Evolutionary conservation across 2,888 invertebrate genomes (phyloP), one percentile per base, ranked within the genome.

Genomic region (Panzeria rudis): DNA sequence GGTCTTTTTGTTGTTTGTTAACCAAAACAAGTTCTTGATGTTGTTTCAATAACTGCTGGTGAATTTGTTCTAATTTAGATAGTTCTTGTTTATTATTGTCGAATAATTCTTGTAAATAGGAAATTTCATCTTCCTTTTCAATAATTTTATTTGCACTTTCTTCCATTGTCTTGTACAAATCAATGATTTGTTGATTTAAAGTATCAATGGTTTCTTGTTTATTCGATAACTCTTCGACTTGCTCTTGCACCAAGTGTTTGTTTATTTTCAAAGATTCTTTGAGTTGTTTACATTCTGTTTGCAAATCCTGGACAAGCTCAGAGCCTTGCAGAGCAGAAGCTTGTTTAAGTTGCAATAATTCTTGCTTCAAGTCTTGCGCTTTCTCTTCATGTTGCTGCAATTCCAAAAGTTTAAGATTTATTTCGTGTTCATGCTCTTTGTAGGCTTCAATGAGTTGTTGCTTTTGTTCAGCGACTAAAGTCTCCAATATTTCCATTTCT

Each of bases 141-240:
- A 93, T 91, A 35, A 93, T 89, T 73, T 92, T 89, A 50, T 92
- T 93, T 76, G 94, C 93, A 88, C 94, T 93, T 84, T 94, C 94
- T 71, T 93, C 91, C 84, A 96, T 91, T 86, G 93, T 94, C 56
- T 93, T 93, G 84, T 95, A 95, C 86, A 96, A 91, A 35, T 94
- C 93, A 56, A 93, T 93, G 5, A 94, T 90, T 86, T 93, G 91
- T 11, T 90, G 90, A 87, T 95, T 95, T 87, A 96, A 94, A 82
- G 95, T 94, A 82, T 94, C 94, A 68, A 95, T 95, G 0, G 95
- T 94, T 87, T 94, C 94, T 92, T 95, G 93, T 91, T 94, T 93
- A 61, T 94, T 90, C 68, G 94, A 93, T 72, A 94, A 90, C 86
- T 94, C 92, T 13, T 89, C 88, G 2, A 90, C 86, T 84, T 91